Evolutionary conservation across 2,888 invertebrate species (phyloP).

Genomic region (Cerceris ruficornis): DNA sequence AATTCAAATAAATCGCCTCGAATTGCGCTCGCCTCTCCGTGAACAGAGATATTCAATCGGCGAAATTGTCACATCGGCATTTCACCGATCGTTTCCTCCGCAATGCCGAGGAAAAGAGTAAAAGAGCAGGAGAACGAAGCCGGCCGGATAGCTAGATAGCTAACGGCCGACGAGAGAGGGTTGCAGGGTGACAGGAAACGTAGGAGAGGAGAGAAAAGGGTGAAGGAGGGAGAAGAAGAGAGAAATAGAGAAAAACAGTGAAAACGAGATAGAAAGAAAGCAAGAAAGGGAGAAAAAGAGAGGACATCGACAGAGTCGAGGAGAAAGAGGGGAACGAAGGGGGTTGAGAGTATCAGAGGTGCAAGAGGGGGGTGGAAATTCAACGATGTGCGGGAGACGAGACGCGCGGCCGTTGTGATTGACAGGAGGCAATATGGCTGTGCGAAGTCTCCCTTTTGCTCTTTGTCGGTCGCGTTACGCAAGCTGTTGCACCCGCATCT

Average conservation of each 20-base stretch:
- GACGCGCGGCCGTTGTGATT: slow-evolving; percentile 78
- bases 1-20: slow-evolving; percentile 40
- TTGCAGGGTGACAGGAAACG: not conserved
- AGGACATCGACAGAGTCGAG: not conserved
- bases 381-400: slow-evolving; percentile 59
- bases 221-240: not conserved
- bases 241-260: not conserved
- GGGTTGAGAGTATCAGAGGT: slow-evolving; percentile 1
- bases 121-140: not conserved
- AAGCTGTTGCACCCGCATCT: slow-evolving; percentile 82
- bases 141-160: not conserved
- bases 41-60: slow-evolving; percentile 58
- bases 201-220: slow-evolving; percentile 2
- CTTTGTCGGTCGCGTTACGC: slow-evolving; percentile 80
- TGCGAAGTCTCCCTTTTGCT: slow-evolving; percentile 75
- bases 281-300: not conserved
- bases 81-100: slow-evolving; percentile 47
- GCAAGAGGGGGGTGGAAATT: slow-evolving; percentile 56
- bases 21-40: slow-evolving; percentile 20
- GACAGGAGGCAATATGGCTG: slow-evolving; percentile 82
- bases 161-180: not conserved
- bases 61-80: slow-evolving; percentile 55
- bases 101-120: slow-evolving; percentile 21
- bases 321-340: slow-evolving; percentile 22
- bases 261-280: not conserved